Evolutionary conservation across 2,113 vertebrate genomes (phyloP), one percentile per base, ranked within the genome.

Genomic region (Phoxinus phoxinus): DNA sequence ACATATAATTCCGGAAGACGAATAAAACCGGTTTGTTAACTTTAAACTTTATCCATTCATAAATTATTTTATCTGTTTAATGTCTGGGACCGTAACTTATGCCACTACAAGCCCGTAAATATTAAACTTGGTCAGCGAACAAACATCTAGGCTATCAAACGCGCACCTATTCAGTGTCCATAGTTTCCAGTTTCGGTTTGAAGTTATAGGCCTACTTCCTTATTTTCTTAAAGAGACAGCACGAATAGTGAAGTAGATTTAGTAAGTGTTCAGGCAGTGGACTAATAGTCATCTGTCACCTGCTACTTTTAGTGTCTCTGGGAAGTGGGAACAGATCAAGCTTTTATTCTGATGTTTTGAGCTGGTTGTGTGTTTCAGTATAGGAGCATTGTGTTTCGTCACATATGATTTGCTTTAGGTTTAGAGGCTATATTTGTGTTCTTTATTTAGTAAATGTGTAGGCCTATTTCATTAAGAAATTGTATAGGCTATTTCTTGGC

Each of bases 181-280:
- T 23, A n/a, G n/a, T n/a, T n/a, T n/a, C 17, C 58, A 79, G 37
- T 87, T 84, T 87, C 82, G 53, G 17, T 84, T 87, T 79, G 37
- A 69, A 67, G 19, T 63, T 73, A 58, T 17, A 44, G 11, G 21
- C 46, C 3, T 17, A 77, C 61, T 86, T 86, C 82, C 81, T 51
- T 35, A 21, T 46, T 84, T 65, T 65, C 82, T 87, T 87, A 87
- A 87, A 87, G 86, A 61, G 63, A 84, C 86, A 37, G 44, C 6
- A 19, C 5, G 25, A 32, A 11, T 30, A 17, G 12, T 46, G 71
- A 48, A 5, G 72, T 76, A 8, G 65, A 11, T 69, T 21, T 69
- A 32, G 15, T 67, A 6, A 23, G 37, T 35, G 17, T 37, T 37
- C 35, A 67, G 30, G 17, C 63, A 19, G 30, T 17, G 9, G 6